phyloP scores from a whole-genome alignment of 1,140 invertebrate genomes.

The Battus philenor region DNA sequence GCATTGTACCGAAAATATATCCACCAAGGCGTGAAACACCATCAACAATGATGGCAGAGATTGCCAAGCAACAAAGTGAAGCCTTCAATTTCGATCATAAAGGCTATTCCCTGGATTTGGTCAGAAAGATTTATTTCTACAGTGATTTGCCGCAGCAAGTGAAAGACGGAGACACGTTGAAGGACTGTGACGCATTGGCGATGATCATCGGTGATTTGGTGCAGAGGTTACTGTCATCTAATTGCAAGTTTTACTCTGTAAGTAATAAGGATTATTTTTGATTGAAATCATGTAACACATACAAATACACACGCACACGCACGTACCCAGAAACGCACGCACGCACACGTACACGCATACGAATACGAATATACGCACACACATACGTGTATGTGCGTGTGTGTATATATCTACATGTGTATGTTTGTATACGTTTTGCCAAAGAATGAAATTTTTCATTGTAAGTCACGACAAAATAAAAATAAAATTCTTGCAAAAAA shows the following conservation, averaged over 20 bases:
- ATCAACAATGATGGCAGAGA: conserved; percentile 36
- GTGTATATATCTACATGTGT: no score
- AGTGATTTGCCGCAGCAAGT: conserved; percentile 56
- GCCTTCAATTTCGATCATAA: conserved; percentile 35
- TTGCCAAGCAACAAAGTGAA: conserved; percentile 36
- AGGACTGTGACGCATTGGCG: conserved; percentile 35
- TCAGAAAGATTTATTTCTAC: conserved; percentile 57
- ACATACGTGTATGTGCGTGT: no score
- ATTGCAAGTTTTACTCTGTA: conserved; percentile 80
- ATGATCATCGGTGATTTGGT: conserved; percentile 45
- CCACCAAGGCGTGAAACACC: conserved; percentile 35
- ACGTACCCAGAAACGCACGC: no score
- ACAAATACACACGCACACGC: no score
- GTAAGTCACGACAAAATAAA: no score
- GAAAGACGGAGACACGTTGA: conserved; percentile 26
- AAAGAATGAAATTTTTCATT: no score
- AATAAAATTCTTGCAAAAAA: no score
- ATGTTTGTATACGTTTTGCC: no score
- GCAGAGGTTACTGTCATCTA: conserved; percentile 68
- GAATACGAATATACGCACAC: no score
- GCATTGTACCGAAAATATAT: conserved; percentile 48
- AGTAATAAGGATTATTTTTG: conserved; percentile 40
- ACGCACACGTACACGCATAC: no score
- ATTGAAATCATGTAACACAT: no score
- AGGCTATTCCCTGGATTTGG: conserved; percentile 37